Base-by-base conservation (phyloP, 2,797 vertebrate species). In the Lutjanus argentimaculatus region DNA sequence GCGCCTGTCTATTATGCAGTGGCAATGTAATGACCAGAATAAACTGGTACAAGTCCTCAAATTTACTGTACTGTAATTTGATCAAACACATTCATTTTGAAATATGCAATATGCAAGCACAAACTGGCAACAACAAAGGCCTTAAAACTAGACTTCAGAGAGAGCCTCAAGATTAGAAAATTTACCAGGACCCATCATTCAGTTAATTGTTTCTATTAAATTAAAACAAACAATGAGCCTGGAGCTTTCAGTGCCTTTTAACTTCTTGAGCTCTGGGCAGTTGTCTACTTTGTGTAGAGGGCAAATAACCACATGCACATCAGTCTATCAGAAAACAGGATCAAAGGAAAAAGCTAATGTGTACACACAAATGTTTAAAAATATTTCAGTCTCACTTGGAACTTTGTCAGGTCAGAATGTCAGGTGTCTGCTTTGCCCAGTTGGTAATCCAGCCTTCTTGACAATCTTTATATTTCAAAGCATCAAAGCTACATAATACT, bases 391-490 rank as follows among this genome's bases (percentile, higher is more conserved):
- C 30, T 36, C 30, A 36, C 30, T 36, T 36, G 30, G 30, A 36
- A 36, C 30, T 36, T 36, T 36, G 30, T 36, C 30, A 36, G 30
- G 30, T 36, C 30, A 36, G 30, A 36, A 36, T 36, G 30, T 36
- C 30, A 36, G 30, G 30, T 4, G 30, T 36, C 30, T 3, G 30
- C n/a, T 67, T 42, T 7, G 15, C 8, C 13, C 7, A 48, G 51
- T 13, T 53, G 25, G 15, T 58, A 42, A n/a, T 25, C 14, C 22
- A 17, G 51, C 43, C 53, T 62, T 43, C 3, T 30, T 62, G 40
- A 70, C 40, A 52, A 2, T 55, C 67, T 74, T 57, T 8, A 53
- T 62, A 73, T 70, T 67, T 57, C 22, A 25, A 21, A 57, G 30
- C 36, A 64, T 59, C 22, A 67, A 43, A 77, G 45, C 7, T 14